These are phyloP conservation scores for Phorcus lineatus DNA, from an alignment of 2,888 invertebrate species.

Conservation along the genomic window DNA sequence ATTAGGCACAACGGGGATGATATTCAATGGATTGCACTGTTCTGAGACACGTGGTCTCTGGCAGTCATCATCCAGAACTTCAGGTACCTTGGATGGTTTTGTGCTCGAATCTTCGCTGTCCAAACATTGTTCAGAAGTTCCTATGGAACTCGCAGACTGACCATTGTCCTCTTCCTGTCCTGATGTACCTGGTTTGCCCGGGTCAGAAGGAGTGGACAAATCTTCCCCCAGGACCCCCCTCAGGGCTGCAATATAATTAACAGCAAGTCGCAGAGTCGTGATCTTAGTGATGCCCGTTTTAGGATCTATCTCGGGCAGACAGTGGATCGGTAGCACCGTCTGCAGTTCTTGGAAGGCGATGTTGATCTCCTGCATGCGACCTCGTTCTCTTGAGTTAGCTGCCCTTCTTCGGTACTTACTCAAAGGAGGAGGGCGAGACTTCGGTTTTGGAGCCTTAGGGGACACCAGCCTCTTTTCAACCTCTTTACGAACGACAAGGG, in stretches of 20 bases:
- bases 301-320: slow-evolving; percentile 70
- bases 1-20: too few species aligned
- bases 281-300: slow-evolving; percentile 86
- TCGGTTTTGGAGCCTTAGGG: slow-evolving; percentile 71
- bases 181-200: too few species aligned
- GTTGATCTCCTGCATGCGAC: slow-evolving; percentile 91
- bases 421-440: slow-evolving; percentile 80
- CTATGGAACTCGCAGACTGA: too few species aligned
- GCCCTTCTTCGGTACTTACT: slow-evolving; percentile 92
- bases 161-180: too few species aligned
- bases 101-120: too few species aligned
- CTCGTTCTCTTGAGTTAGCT: slow-evolving; percentile 89
- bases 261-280: slow-evolving; percentile 88
- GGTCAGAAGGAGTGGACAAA: background rate
- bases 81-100: too few species aligned
- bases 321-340: slow-evolving; percentile 82
- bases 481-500: slow-evolving; percentile 79
- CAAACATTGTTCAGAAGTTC: too few species aligned
- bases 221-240: slow-evolving; percentile 43
- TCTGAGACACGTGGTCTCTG: too few species aligned
- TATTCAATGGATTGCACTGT: too few species aligned
- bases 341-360: slow-evolving; percentile 88
- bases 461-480: slow-evolving; percentile 71
- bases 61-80: too few species aligned
- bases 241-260: slow-evolving; percentile 89